A percentile compares a stretch with the other conserved stretches of the same genome.
Evolutionary conservation across 2,797 vertebrate species (phyloP).

Genomic region (Astyanax mexicanus): DNA sequence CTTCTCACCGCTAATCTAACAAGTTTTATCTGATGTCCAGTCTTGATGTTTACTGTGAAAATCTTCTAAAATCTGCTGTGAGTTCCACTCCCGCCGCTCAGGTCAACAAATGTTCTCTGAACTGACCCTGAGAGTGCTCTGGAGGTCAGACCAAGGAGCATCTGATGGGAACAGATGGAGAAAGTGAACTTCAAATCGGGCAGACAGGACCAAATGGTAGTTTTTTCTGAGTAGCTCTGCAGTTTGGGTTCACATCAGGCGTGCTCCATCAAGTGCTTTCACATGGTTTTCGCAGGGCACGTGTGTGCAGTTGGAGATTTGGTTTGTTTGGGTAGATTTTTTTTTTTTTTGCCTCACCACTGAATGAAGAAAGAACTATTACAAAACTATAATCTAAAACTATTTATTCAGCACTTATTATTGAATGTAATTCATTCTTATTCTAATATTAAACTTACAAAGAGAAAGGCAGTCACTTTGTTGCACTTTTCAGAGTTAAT

Average conservation of each 20-base stretch:
- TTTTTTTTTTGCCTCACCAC: too few relatives aligned
- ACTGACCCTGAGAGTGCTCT: constrained; percentile 38
- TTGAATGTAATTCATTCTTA: too few relatives aligned
- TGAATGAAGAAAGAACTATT: too few relatives aligned
- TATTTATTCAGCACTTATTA: too few relatives aligned
- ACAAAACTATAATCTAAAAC: too few relatives aligned
- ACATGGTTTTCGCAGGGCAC: constrained; percentile 52
- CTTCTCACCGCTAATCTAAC: too few relatives aligned
- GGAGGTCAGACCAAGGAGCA: constrained; percentile 72
- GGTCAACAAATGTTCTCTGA: neutral
- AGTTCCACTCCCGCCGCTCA: constrained; percentile 26
- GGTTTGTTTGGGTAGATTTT: too few relatives aligned
- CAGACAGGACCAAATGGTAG: constrained; percentile 74
- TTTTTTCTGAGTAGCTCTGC: constrained; percentile 62
- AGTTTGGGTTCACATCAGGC: constrained; percentile 73
- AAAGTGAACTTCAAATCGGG: constrained; percentile 67
- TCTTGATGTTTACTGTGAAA: neutral
- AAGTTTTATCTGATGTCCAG: neutral
- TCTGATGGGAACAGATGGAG: constrained; percentile 84
- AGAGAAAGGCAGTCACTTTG: too few relatives aligned
- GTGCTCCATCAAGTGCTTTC: constrained; percentile 55
- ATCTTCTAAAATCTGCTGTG: neutral
- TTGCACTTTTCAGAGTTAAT: too few relatives aligned
- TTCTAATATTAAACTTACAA: too few relatives aligned
- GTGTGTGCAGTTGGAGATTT: too few relatives aligned